phyloP scores from a whole-genome alignment of 2,113 vertebrate genomes.

The Hucho hucho region DNA sequence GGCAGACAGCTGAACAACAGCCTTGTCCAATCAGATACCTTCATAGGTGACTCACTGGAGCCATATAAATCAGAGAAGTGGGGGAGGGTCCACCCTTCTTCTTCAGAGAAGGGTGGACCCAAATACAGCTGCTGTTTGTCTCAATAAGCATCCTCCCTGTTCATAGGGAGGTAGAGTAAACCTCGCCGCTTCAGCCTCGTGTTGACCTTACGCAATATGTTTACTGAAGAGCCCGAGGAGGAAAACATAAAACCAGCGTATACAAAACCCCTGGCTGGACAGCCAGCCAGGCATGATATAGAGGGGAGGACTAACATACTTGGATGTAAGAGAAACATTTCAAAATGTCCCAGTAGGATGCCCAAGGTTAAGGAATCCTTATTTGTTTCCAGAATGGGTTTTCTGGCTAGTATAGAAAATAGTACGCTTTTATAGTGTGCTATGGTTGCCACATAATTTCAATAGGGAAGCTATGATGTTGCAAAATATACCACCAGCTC shows the following conservation, averaged over 20 bases:
- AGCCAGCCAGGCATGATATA: slow-evolving; percentile 27
- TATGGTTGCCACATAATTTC: not conserved
- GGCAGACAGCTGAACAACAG: slow-evolving; percentile 37
- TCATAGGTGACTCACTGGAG: slow-evolving; percentile 60
- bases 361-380: not conserved
- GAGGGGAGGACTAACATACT: slow-evolving; percentile 28
- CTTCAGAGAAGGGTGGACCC: slow-evolving; percentile 51
- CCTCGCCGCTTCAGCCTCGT: slow-evolving; percentile 40
- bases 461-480: not conserved
- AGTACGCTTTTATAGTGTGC: slow-evolving; percentile 4
- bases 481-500: not conserved
- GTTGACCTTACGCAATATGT: slow-evolving; percentile 57
- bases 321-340: slow-evolving; percentile 38
- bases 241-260: slow-evolving; percentile 44
- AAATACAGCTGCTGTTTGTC: slow-evolving; percentile 77
- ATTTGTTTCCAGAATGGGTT: not conserved
- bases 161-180: slow-evolving; percentile 63
- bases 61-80: slow-evolving; percentile 43
- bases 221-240: slow-evolving; percentile 51
- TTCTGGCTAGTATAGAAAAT: not conserved
- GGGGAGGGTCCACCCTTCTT: slow-evolving; percentile 33
- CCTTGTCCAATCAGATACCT: slow-evolving; percentile 51
- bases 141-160: slow-evolving; percentile 57
- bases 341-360: not conserved
- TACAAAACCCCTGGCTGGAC: slow-evolving; percentile 13